Base-by-base conservation (phyloP, 2,888 invertebrate genomes). In the Trachelus iudaicus region DNA sequence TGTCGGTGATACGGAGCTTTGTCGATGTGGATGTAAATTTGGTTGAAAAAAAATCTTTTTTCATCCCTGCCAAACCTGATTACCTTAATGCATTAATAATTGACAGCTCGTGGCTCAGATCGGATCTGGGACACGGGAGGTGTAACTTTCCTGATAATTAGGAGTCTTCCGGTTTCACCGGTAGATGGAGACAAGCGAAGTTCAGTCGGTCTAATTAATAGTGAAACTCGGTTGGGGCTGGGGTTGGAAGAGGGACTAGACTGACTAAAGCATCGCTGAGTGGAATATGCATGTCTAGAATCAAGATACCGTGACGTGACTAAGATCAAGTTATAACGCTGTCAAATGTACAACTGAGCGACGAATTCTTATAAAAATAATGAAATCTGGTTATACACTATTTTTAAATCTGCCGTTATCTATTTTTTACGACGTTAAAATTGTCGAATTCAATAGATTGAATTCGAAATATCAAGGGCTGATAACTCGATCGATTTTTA, bases 151-250 rank as follows among this genome's bases (percentile, higher is more conserved):
- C 23, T 56, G 56, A 9, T 56, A 56, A 56, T 56, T 56, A 56
- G 56, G 1, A 56, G 56, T 9, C 23, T 56, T 23, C 56, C 23
- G 9, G 23, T 23, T 56, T 23, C 83, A 82, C 79, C 80, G 83
- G 82, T 81, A 83, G 83, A 85, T 81, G 82, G 84, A 86, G 87
- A 87, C 87, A 86, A 85, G 84, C 86, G 83, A 85, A 84, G 85
- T 86, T 86, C 83, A 79, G 81, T 84, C 79, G 81, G 79, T 85
- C 85, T 89, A 89, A 89, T 89, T 89, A 88, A 89, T 88, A 88
- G 85, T 83, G 87, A 87, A 87, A 87, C 84, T 80, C 74, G 76
- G 81, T 76, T 76, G 81, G 34, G 30, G 23, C 56, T 56, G 56
- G 56, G 23, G 56, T 23, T 23, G 9, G 9, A 56, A 9, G 23